A percentile compares a stretch with the other conserved stretches of the same genome.
Conservation (phyloP, 2,113 vertebrate species). For the Cebidichthys violaceus region DNA sequence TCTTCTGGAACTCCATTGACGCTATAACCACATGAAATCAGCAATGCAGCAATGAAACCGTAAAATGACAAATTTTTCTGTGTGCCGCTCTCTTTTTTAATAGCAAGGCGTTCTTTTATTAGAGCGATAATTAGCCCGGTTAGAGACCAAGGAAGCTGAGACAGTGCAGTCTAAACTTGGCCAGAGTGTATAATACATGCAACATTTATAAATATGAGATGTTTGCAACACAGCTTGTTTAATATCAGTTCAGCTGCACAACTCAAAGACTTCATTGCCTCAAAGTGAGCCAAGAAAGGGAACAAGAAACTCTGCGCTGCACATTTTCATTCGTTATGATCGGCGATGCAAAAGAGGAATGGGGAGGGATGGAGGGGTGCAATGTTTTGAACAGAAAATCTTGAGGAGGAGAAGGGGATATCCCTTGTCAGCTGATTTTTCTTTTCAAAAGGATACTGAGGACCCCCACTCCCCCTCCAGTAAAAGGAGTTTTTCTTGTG, state of each 20-base stretch:
- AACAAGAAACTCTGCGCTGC: conserved; percentile 49
- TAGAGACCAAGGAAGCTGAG: conserved; percentile 43
- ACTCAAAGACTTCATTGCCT: conserved; percentile 62
- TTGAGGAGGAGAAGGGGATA: conserved; percentile 32
- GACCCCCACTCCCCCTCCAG: conserved; percentile 46
- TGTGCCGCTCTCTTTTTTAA: conserved; percentile 21
- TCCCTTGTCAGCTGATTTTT: conserved; percentile 79
- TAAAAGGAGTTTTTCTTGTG: conserved; percentile 77
- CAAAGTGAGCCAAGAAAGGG: conserved; percentile 61
- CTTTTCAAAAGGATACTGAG: conserved; percentile 69
- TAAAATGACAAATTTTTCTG: conserved; percentile 25
- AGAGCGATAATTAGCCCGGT: conserved; percentile 47
- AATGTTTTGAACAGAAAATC: conserved; percentile 53
- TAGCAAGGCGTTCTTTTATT: conserved; percentile 39
- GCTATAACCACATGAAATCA: background rate
- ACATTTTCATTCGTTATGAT: conserved; percentile 69
- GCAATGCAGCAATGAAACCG: background rate
- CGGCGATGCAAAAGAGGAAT: conserved; percentile 47
- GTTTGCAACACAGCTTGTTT: conserved; percentile 54
- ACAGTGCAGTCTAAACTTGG: conserved; percentile 32
- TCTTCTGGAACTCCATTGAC: background rate
- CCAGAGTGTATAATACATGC: conserved; percentile 32
- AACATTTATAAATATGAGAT: conserved; percentile 67
- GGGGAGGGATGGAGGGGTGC: background rate
- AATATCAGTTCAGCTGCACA: conserved; percentile 60